Evolutionary conservation across 2,888 invertebrate genomes (phyloP).

Genomic region (Hylaea fasciaria): DNA sequence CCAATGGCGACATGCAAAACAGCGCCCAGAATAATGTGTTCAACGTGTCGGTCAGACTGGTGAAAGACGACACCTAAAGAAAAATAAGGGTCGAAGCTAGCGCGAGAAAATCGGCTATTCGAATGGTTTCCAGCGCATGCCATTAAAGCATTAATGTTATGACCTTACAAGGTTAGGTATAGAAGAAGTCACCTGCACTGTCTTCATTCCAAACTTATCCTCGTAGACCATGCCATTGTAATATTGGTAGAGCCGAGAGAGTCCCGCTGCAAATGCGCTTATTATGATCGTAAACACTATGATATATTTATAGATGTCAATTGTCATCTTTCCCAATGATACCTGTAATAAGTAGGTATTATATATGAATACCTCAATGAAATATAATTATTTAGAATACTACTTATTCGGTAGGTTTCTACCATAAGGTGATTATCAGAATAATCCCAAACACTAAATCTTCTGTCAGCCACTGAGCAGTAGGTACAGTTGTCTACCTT

Average conservation of each 20-base stretch:
- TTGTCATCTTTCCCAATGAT: constrained; percentile 87
- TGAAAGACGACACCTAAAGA: constrained; percentile 84
- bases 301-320: constrained; percentile 87
- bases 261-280: constrained; percentile 85
- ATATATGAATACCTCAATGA: background rate
- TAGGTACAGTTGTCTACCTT: no score
- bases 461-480: no score
- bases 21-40: constrained; percentile 89
- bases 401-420: no score
- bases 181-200: constrained; percentile 62
- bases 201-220: constrained; percentile 85
- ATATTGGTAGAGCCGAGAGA: constrained; percentile 87
- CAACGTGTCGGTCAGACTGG: constrained; percentile 83
- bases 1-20: constrained; percentile 87
- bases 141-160: no score
- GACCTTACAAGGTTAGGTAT: no score
- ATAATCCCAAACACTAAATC: background rate
- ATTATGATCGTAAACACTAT: constrained; percentile 86
- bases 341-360: constrained; percentile 72
- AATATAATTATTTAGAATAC: no score
- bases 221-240: constrained; percentile 87
- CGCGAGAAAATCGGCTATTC: background rate
- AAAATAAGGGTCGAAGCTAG: background rate
- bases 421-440: background rate
- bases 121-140: no score